phyloP scores from a whole-genome alignment of 2,797 vertebrate species.

The Hyperoplus immaculatus region DNA sequence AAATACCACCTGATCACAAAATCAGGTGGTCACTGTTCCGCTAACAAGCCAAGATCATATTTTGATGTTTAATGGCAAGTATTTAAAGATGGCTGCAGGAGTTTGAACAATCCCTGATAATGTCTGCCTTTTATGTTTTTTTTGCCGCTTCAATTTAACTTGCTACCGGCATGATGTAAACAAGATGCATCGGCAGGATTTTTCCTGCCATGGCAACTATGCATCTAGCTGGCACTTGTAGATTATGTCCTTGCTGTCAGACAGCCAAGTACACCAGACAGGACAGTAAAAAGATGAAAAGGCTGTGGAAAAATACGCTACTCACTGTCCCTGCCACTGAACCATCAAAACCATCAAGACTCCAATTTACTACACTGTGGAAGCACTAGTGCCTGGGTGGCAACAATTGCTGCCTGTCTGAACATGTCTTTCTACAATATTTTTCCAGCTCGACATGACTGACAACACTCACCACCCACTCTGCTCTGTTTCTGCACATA shows the following conservation, averaged over 20 bases:
- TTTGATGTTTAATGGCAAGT: neutral
- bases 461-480: slow-evolving; percentile 75
- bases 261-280: slow-evolving; percentile 53
- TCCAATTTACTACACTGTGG: slow-evolving; percentile 56
- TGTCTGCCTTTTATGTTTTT: neutral
- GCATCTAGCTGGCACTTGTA: slow-evolving; percentile 48
- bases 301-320: slow-evolving; percentile 39
- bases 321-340: slow-evolving; percentile 49
- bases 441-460: slow-evolving; percentile 63
- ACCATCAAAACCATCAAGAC: slow-evolving; percentile 49
- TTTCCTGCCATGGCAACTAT: slow-evolving; percentile 25
- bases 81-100: neutral
- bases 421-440: slow-evolving; percentile 55
- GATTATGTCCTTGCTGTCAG: slow-evolving; percentile 52
- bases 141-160: neutral
- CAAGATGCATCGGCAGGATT: neutral
- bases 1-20: slow-evolving; percentile 8
- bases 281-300: slow-evolving; percentile 57
- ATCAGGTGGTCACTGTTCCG: neutral
- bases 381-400: slow-evolving; percentile 50
- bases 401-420: slow-evolving; percentile 68
- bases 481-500: slow-evolving; percentile 68
- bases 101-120: neutral
- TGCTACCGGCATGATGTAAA: neutral
- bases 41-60: neutral